These are phyloP conservation scores for Zaprionus gabonicus DNA, from an alignment of 1,140 invertebrate species.

Conservation along the genomic window DNA sequence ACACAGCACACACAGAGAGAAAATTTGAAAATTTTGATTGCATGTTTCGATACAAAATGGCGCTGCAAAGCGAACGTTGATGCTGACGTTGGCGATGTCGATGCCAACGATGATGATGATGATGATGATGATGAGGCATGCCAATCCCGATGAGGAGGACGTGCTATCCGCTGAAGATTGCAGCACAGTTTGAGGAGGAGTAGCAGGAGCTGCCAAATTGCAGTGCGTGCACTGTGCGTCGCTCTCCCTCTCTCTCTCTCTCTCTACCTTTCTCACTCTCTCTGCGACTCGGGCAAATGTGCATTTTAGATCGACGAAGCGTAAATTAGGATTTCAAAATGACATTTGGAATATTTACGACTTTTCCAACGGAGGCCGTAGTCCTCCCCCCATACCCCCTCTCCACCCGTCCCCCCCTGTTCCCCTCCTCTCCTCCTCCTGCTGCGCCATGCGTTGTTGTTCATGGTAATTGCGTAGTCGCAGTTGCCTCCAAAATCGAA, in stretches of 20 bases:
- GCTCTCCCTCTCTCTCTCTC: background rate
- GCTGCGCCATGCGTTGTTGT: slow-evolving; percentile 58
- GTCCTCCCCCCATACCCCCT: background rate
- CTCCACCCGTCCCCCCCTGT: background rate
- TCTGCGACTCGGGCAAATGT: slow-evolving; percentile 64
- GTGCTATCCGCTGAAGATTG: slow-evolving; percentile 52
- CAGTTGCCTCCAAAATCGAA: slow-evolving; percentile 43
- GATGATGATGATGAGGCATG: slow-evolving; percentile 76
- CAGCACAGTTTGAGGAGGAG: slow-evolving; percentile 11
- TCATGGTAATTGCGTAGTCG: slow-evolving; percentile 78
- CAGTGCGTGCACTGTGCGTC: slow-evolving; percentile 71
- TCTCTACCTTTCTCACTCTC: background rate
- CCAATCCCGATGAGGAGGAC: slow-evolving; percentile 65
- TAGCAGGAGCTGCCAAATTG: slow-evolving; percentile 49
- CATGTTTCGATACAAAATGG: slow-evolving; percentile 83
- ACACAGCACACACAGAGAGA: slow-evolving; percentile 47
- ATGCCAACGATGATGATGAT: slow-evolving; percentile 13
- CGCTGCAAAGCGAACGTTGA: slow-evolving; percentile 65
- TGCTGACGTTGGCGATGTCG: slow-evolving; percentile 15
- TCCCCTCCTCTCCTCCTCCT: background rate
- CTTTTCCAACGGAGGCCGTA: slow-evolving; percentile 56
- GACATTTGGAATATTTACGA: slow-evolving; percentile 84
- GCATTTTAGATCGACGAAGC: slow-evolving; percentile 84
- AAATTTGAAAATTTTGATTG: slow-evolving; percentile 84
- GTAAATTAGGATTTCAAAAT: slow-evolving; percentile 85